Conservation (phyloP, 2,888 invertebrate genomes). For the Onthophagus sagittarius region DNA sequence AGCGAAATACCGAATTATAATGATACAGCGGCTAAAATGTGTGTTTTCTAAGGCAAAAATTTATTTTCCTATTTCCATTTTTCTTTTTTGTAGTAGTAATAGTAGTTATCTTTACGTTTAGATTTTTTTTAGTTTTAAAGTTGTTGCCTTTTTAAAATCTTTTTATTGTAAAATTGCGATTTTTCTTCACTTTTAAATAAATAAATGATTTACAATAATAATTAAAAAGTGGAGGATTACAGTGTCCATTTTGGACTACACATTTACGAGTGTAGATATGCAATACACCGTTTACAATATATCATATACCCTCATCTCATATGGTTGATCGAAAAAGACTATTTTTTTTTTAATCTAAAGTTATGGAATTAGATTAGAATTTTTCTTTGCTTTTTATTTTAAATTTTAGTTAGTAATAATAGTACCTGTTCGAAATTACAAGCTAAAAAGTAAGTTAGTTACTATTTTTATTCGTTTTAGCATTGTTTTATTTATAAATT, state of each 20-base stretch:
- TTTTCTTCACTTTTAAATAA: too few relatives aligned
- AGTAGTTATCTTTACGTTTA: too few relatives aligned
- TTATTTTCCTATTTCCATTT: not conserved
- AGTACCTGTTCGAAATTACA: too few relatives aligned
- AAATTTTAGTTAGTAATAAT: too few relatives aligned
- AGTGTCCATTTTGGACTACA: conserved; percentile 51
- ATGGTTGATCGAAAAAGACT: not conserved
- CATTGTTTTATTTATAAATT: too few relatives aligned
- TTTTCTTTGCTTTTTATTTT: not conserved
- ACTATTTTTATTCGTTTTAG: too few relatives aligned
- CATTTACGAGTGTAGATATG: conserved; percentile 44
- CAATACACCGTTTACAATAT: conserved; percentile 32
- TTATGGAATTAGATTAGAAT: not conserved
- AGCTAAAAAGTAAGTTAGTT: too few relatives aligned
- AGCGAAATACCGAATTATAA: not conserved
- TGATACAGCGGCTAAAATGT: not conserved
- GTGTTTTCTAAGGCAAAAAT: not conserved
- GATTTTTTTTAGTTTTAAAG: not conserved
- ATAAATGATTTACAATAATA: too few relatives aligned
- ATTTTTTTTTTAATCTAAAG: not conserved
- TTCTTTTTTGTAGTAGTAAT: too few relatives aligned
- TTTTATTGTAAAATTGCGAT: not conserved
- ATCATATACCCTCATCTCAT: not conserved
- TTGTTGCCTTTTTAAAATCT: not conserved
- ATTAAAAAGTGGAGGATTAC: conserved; percentile 4